A percentile compares a stretch with the other conserved stretches of the same genome.
Conservation (phyloP, 2,797 vertebrate species). For the Vespertilio murinus region DNA sequence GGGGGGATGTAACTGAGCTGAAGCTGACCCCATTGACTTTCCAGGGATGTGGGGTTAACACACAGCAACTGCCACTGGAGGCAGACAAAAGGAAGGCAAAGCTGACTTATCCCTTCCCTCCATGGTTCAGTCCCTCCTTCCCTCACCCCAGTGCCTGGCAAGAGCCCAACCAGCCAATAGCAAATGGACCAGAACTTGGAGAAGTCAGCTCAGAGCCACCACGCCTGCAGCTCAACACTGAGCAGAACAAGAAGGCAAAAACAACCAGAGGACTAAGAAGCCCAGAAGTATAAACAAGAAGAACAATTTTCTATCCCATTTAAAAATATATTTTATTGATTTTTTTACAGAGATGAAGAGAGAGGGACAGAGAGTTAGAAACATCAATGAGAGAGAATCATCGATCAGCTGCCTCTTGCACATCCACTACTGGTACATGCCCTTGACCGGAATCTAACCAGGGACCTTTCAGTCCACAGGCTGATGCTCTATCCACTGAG, state of each 20-base stretch:
- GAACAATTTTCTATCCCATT: background rate
- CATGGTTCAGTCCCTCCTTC: too few species aligned
- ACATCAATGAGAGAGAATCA: too few species aligned
- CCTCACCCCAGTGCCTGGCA: fast-evolving
- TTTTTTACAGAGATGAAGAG: too few species aligned
- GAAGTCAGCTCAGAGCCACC: background rate
- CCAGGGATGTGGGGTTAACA: background rate
- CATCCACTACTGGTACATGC: too few species aligned
- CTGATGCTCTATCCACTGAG: too few species aligned
- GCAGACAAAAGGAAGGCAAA: background rate
- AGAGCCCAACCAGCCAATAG: too few species aligned
- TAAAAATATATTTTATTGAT: too few species aligned
- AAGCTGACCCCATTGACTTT: too few species aligned
- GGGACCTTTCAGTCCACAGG: too few species aligned
- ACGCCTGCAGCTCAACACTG: background rate
- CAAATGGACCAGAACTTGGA: background rate
- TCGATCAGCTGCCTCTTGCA: too few species aligned
- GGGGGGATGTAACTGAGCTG: background rate
- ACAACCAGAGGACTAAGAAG: fast-evolving
- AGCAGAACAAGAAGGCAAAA: background rate
- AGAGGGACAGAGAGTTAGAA: too few species aligned
- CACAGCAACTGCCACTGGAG: background rate
- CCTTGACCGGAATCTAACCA: too few species aligned
- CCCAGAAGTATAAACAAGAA: background rate
- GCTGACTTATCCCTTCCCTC: background rate